Evolutionary conservation across 2,888 invertebrate species (phyloP), one percentile per base, ranked within the genome.

Genomic region (Dynastes hyllus): DNA sequence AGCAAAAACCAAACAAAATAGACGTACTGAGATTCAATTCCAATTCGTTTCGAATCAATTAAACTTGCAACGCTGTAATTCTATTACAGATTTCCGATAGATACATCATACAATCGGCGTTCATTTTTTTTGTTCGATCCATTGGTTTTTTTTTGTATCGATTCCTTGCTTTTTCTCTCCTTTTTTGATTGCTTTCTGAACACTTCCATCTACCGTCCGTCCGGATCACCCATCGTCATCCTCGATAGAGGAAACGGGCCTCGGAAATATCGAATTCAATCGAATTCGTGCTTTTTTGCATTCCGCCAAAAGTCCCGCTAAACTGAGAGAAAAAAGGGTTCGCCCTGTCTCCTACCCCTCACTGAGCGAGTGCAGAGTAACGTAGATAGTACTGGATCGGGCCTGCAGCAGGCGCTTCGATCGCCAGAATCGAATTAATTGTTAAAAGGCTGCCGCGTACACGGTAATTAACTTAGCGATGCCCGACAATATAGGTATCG

Each of bases 391-490:
- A n/a, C n/a, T 9, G n/a, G 13, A 37, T n/a, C 45, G 40, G 40
- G 37, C 66, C n/a, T 2, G 45, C 66, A 40, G 40, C 1, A 22
- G 45, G 27, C 9, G 16, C 66, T 22, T 4, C 13, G 40, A 45
- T 22, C 40, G 29, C 66, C 22, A 3, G 22, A 71, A 71, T 71
- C 55, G 71, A 71, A 71, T 71, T 71, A 71, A 37, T 71, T 71
- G 55, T 71, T 71, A 58, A 71, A 71, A 71, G 71, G 71, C 69
- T 70, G 37, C 71, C 37, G 71, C n/a, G 50, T 58, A 71, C 58
- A 71, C 53, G 53, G 16, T 71, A 71, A 71, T 71, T 55, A 58
- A 71, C 55, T 71, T 71, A 71, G 55, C 16, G 16, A 55, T 37
- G 58, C 71, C 16, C 37, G 55, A 71, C 51, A 53, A 70, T 53